Evolutionary conservation across 1,140 invertebrate species (phyloP).

Genomic region (Potamilus streckersoni): DNA sequence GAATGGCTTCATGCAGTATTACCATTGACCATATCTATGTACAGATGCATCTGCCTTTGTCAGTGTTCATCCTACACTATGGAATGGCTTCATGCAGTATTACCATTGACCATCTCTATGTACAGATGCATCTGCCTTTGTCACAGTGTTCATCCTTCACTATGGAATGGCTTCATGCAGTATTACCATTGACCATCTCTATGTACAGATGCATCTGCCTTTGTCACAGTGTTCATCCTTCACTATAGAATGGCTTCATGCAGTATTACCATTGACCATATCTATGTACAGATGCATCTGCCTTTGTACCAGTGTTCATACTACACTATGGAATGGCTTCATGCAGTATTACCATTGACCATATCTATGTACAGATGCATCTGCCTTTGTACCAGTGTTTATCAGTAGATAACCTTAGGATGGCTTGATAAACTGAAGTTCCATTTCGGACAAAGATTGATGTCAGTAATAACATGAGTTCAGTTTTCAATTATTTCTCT

Average conservation of each 20-base stretch:
- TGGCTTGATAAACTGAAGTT: background rate
- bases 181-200: background rate
- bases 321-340: background rate
- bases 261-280: background rate
- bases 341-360: background rate
- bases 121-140: background rate
- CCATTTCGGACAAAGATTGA: conserved; percentile 8
- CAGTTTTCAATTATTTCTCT: too few species aligned
- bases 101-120: background rate
- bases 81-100: background rate
- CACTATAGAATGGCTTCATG: background rate
- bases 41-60: too few species aligned
- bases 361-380: background rate
- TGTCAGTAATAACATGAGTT: too few species aligned
- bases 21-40: background rate
- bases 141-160: background rate
- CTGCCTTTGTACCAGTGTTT: too few species aligned
- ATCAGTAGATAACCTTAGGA: background rate
- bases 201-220: background rate
- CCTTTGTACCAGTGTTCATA: too few species aligned
- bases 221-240: too few species aligned
- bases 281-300: background rate
- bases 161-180: background rate
- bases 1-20: background rate
- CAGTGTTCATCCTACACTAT: background rate